Conservation (phyloP, 2,113 vertebrate species). For the Sterrhoptilus dennistouni region DNA sequence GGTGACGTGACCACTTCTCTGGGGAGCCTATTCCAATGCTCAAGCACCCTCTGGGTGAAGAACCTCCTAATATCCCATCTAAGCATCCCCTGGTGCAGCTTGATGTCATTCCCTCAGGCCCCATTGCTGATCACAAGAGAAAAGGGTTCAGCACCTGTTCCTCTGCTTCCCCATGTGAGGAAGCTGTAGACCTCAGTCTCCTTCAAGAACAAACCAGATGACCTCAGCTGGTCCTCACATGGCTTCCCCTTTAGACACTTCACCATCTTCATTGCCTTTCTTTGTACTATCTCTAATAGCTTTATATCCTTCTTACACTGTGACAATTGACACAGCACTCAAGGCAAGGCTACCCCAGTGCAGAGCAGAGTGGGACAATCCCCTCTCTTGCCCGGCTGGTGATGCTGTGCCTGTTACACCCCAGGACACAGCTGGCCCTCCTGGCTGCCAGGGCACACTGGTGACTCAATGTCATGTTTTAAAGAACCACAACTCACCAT, state of each 20-base stretch:
- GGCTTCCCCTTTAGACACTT: not conserved
- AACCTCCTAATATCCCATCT: not conserved
- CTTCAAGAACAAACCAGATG: not conserved
- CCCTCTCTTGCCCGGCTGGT: fast-evolving
- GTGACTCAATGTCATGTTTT: not conserved
- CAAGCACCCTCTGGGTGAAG: not conserved
- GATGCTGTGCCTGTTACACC: not conserved
- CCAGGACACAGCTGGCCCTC: not conserved
- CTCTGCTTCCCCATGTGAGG: not conserved
- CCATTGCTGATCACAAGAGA: not conserved
- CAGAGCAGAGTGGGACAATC: not conserved
- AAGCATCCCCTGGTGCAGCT: not conserved
- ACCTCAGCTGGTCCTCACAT: not conserved
- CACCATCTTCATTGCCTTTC: not conserved
- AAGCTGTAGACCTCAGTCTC: not conserved
- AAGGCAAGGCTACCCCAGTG: no score
- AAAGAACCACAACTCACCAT: not conserved
- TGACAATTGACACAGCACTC: not conserved
- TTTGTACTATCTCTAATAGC: not conserved
- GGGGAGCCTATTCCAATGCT: not conserved
- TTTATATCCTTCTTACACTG: not conserved
- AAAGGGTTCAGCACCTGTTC: not conserved
- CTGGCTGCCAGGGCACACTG: not conserved
- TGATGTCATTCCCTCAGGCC: fast-evolving
- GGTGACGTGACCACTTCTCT: not conserved